Evolutionary conservation across 2,888 invertebrate genomes (phyloP).

Genomic region (Blastobasis lacticolella): DNA sequence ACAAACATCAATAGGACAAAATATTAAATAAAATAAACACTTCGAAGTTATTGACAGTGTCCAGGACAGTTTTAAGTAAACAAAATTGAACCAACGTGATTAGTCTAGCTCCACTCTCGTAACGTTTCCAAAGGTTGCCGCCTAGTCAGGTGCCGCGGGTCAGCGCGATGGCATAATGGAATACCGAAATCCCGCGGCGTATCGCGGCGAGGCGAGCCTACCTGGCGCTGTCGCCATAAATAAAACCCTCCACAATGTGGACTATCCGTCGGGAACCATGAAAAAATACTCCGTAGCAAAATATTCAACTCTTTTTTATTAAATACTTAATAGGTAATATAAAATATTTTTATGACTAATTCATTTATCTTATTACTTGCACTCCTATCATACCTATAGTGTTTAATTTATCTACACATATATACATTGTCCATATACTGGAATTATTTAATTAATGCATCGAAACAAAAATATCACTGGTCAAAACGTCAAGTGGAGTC

Average conservation of each 20-base stretch:
- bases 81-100: too few relatives aligned
- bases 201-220: not conserved
- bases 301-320: constrained; percentile 67
- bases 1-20: too few relatives aligned
- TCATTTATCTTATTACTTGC: constrained; percentile 47
- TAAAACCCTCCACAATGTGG: constrained; percentile 17
- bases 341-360: constrained; percentile 62
- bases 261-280: constrained; percentile 47
- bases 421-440: not conserved
- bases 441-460: not conserved
- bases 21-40: too few relatives aligned
- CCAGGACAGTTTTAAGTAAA: too few relatives aligned
- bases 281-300: constrained; percentile 59
- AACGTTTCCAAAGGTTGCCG: too few relatives aligned
- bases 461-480: not conserved
- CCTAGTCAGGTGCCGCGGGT: too few relatives aligned
- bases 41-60: too few relatives aligned
- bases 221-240: constrained; percentile 4
- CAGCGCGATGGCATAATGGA: too few relatives aligned
- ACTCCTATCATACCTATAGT: constrained; percentile 19
- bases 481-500: not conserved
- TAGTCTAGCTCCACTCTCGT: too few relatives aligned
- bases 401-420: constrained; percentile 5
- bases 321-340: constrained; percentile 60
- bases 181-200: too few relatives aligned